phyloP scores from a whole-genome alignment of 2,113 vertebrate species.

The Uropsilus gracilis region DNA sequence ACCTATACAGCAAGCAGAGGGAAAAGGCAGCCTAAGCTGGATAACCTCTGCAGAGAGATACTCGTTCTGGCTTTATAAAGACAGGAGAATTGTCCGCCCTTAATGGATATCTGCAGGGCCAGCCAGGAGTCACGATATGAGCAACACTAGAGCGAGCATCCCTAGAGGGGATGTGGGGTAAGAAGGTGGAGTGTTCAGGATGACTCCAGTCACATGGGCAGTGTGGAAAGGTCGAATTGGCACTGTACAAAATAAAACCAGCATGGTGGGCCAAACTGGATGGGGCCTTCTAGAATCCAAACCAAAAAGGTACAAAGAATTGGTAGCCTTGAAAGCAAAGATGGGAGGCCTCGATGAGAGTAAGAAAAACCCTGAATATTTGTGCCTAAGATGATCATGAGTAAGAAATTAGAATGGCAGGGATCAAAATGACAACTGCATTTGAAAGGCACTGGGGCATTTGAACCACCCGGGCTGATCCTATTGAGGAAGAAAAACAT shows the following conservation, averaged over 20 bases:
- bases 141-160: not conserved
- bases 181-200: accelerated
- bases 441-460: not conserved
- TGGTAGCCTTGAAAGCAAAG: not conserved
- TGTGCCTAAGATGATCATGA: not conserved
- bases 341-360: not conserved
- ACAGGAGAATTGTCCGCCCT: not conserved
- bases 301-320: not conserved
- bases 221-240: accelerated
- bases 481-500: too few species aligned
- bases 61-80: not conserved
- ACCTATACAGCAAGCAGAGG: not conserved
- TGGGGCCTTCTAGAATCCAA: not conserved
- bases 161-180: too few species aligned
- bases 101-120: not conserved
- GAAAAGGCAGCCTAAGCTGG: too few species aligned
- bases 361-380: not conserved
- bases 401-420: not conserved
- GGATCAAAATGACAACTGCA: not conserved
- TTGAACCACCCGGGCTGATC: not conserved
- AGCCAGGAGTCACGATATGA: not conserved
- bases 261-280: accelerated
- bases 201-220: accelerated
- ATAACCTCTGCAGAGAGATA: not conserved
- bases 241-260: accelerated